Evolutionary conservation across 23 tunicate genomes (phyloP), one percentile per base, ranked within the genome.

Genomic region (Clavelina lepadiformis): DNA sequence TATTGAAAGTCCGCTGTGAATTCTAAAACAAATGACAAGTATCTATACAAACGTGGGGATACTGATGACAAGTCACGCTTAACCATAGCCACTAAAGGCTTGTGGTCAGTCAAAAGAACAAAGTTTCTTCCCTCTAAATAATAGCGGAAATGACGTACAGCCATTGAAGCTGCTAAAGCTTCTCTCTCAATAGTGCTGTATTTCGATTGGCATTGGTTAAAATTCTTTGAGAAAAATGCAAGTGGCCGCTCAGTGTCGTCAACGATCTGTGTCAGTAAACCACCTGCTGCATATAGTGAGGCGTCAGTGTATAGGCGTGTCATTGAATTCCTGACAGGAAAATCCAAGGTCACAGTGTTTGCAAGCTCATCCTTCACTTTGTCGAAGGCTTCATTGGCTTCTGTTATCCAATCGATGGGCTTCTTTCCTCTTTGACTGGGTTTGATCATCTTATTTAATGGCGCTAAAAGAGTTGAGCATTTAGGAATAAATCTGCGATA

Each of bases 111-210:
- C 27, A 52, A 51, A 20, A 68, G 3, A 22, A 46, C 51, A 4
- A 68, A 51, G 32, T 51, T 6, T 31, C 41, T 4, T 8, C 35
- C 38, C 5, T 68, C 61, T 1, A 68, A 18, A 13, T 30, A 51
- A 23, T 51, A 50, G 5, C 44, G 45, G 30, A 68, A 68, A 52
- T 57, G 67, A 3, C 18, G 33, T 0, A 58, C 0, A 19, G 66
- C 67, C 26, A 38, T 26, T 0, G 35, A 3, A 3, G 41, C 31
- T 1, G 66, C 67, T 2, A 34, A 37, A 3, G 58, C 22, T 58
- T 71, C 67, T 3, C n/a, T n/a, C 18, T 72, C 77, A 35, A 72
- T 57, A 0, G 77, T 38, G 5, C 41, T 13, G 11, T 72, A 72
- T 0, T 41, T 72, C 0, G 27, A 11, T 29, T 58, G 77, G 5